Evolutionary conservation across 2,797 vertebrate species (phyloP), one percentile per base, ranked within the genome.

Genomic region (Podarcis lilfordi): DNA sequence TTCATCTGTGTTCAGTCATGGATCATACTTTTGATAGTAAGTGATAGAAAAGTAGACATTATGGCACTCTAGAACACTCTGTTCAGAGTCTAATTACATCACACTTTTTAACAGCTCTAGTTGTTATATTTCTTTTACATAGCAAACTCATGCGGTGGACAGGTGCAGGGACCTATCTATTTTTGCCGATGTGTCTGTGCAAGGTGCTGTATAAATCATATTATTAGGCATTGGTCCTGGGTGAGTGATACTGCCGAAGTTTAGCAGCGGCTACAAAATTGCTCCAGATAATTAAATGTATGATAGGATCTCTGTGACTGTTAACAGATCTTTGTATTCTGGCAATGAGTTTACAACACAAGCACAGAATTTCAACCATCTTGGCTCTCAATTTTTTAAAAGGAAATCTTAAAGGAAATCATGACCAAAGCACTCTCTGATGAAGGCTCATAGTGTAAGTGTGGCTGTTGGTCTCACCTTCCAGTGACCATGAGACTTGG

Each of bases 1-100:
- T n/a, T 45, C 82, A 25, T 2, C 27, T 17, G 3, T 25, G 87
- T 83, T 0, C 2, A 35, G 0, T 23, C 0, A 82, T 9, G 77
- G 64, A 82, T 0, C 91, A 89, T 64, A 64, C 61, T 64, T 64
- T 55, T 55, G 50, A 55, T 55, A 55, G 50, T 45, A 45, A 45
- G 45, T 15, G 50, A 55, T 55, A 55, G 21, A 64, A 23, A 64
- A 64, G 21, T 64, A 64, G 21, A 23, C 61, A 64, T 64, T 19
- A 23, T 23, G 21, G 61, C 61, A 64, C 10, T 5, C 61, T 23
- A 64, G 5, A 23, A 10, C 61, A 64, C 61, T 64, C 61, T 64
- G 61, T 64, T 6, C 61, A 64, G 61, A n/a, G 43, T 17, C 37
- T 35, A 37, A 0, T 82, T 84, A 50, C 15, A 21, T 23, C 5